A percentile compares a stretch with the other conserved stretches of the same genome.
phyloP scores from a whole-genome alignment of 2,797 vertebrate genomes.

The Emys orbicularis region DNA sequence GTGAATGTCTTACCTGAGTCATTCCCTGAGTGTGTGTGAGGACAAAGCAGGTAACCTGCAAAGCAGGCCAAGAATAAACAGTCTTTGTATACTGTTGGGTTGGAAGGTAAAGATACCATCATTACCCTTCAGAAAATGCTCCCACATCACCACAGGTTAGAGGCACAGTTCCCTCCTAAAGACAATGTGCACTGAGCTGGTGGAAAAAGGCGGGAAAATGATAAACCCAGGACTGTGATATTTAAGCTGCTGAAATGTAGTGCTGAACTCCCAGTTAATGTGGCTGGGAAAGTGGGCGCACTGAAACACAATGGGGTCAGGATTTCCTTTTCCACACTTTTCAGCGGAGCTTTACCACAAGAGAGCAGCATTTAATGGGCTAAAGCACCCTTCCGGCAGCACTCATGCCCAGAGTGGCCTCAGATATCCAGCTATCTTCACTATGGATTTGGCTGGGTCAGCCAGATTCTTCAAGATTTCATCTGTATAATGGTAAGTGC shows the following conservation, averaged over 20 bases:
- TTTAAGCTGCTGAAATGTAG: neutral
- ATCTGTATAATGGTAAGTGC: neutral
- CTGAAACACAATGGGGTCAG: neutral
- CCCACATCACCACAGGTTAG: accelerated
- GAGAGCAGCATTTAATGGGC: neutral
- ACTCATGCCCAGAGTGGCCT: neutral
- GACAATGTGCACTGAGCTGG: neutral
- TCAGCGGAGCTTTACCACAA: neutral
- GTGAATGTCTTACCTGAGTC: neutral
- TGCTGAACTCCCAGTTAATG: neutral
- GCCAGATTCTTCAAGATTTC: neutral
- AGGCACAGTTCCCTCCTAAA: neutral
- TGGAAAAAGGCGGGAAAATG: neutral
- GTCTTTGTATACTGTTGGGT: neutral
- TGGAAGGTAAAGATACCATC: neutral
- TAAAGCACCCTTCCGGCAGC: no score
- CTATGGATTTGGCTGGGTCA: neutral
- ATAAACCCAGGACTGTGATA: neutral
- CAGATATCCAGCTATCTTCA: neutral
- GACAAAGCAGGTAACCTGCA: neutral
- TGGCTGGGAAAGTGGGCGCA: neutral
- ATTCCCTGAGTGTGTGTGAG: neutral
- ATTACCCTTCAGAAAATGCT: neutral
- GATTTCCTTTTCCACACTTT: neutral
- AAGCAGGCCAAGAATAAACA: neutral